Evolutionary conservation across 2,888 invertebrate genomes (phyloP), one percentile per base, ranked within the genome.

Genomic region (Microdon myrmicae): DNA sequence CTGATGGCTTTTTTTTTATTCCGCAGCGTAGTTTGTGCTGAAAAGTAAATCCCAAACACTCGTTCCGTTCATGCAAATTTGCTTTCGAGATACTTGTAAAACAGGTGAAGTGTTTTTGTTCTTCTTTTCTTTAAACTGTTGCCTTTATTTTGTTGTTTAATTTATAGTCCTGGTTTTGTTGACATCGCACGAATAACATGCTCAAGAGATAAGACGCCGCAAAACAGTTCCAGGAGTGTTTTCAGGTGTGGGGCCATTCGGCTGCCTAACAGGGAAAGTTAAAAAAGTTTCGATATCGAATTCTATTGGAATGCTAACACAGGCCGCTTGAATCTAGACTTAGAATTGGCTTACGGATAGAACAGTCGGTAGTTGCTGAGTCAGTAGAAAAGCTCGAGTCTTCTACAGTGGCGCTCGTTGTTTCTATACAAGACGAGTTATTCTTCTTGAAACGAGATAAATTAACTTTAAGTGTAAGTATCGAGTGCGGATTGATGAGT

Each of bases 191-290:
- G 26, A 41, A 10, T 28, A 41, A 31, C 19, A 31, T 26, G 2
- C 9, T 14, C 2, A 7, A 32, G 23, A 25, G 32, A 9, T 29
- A 22, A 17, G 12, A 12, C 10, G 2, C 10, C 22, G 9, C n/a
- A 3, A 5, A n/a, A 8, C 2, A 17, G 5, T n/a, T 39, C 9
- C 19, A 22, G 10, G 9, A 31, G 23, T 17, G 17, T 45, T 35
- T 47, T 20, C 20, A n/a, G n/a, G n/a, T 29, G 29, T 8, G 5
- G 23, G 25, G 13, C 20, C 32, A 26, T 31, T 14, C 31, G 16
- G 10, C n/a, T 37, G 26, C 47, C 47, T 55, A 47, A 47, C 12
- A 17, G 45, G 32, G 45, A 54, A 38, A 45, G 55, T n/a, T 19
- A 14, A 17, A 20, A 31, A 12, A 29, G 19, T 17, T 28, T 44